These are phyloP conservation scores for Rotaria socialis DNA, from an alignment of 2,888 invertebrate species.

Conservation along the genomic window DNA sequence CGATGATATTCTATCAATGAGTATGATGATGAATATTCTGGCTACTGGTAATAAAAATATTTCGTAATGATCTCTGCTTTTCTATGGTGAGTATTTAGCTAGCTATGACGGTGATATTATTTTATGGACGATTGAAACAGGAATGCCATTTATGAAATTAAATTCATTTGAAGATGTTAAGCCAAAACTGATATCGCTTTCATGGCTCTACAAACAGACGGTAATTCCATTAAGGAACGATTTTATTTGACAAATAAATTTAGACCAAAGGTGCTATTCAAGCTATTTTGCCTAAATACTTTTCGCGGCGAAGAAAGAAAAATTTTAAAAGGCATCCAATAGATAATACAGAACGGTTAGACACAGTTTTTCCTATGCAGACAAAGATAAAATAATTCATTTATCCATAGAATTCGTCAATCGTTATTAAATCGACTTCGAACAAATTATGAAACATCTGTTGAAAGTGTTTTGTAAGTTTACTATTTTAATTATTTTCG, in stretches of 20 bases:
- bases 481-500: neutral
- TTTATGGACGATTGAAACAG: conserved; percentile 77
- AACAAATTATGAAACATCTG: neutral
- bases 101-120: conserved; percentile 75
- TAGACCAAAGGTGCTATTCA: conserved; percentile 27
- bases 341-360: conserved; percentile 20
- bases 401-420: neutral
- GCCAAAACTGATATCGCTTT: conserved; percentile 2
- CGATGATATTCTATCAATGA: conserved; percentile 72
- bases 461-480: neutral
- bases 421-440: neutral
- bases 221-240: neutral
- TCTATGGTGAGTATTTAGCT: conserved; percentile 61
- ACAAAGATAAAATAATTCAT: neutral
- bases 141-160: conserved; percentile 53
- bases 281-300: neutral
- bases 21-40: conserved; percentile 57
- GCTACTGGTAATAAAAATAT: neutral
- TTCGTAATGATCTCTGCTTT: neutral
- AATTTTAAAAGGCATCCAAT: neutral
- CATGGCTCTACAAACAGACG: conserved; percentile 24
- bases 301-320: neutral
- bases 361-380: neutral
- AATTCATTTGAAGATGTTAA: neutral
- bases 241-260: neutral